A percentile compares a stretch with the other conserved stretches of the same genome.
Evolutionary conservation across 2,113 vertebrate genomes (phyloP).

Genomic region (Tachysurus vachellii): DNA sequence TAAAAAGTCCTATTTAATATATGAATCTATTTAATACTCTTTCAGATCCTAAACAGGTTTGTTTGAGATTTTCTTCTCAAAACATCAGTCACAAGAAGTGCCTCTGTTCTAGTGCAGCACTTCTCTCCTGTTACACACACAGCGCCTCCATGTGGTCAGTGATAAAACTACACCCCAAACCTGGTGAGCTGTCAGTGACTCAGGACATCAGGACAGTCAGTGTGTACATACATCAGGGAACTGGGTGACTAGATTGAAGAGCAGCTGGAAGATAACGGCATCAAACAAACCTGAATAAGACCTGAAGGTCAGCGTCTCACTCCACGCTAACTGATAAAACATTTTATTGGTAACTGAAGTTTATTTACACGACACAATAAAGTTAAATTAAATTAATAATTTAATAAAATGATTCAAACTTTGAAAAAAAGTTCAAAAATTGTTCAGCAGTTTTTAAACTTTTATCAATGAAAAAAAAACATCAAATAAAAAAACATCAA

Average conservation of each 20-base stretch:
- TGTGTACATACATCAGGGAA: not conserved
- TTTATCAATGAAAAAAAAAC: not conserved
- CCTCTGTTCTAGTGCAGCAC: not conserved
- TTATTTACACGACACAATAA: not conserved
- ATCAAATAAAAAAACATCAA: not conserved
- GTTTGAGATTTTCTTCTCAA: no score
- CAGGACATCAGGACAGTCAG: not conserved
- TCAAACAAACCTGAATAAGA: not conserved
- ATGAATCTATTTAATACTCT: no score
- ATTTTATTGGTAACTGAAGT: not conserved
- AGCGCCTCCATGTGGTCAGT: not conserved
- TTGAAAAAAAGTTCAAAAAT: not conserved
- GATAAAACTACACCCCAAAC: not conserved
- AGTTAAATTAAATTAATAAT: not conserved
- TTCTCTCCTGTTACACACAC: not conserved
- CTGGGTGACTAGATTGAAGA: not conserved
- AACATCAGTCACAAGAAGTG: not conserved
- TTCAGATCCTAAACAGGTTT: no score
- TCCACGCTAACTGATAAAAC: not conserved
- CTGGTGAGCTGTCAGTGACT: not conserved
- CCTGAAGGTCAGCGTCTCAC: not conserved
- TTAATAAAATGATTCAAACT: not conserved
- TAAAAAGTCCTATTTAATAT: no score
- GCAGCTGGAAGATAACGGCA: not conserved
- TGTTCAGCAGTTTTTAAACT: not conserved